A percentile compares a stretch with the other conserved stretches of the same genome.
phyloP scores from a whole-genome alignment of 2,888 invertebrate species.

The Lasioglossum oenotherae region DNA sequence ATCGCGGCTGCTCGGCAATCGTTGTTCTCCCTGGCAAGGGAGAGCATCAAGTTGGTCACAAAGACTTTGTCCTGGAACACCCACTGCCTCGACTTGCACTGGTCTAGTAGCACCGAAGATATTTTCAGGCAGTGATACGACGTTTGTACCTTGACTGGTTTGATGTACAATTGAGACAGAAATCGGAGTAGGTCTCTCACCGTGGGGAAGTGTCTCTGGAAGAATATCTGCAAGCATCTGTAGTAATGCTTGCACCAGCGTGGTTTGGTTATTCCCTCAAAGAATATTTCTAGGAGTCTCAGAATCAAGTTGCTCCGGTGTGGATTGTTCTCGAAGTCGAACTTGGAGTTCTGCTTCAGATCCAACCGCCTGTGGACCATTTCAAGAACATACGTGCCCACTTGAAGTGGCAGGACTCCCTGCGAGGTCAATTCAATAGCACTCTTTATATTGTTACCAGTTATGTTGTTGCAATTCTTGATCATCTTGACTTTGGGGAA shows the following conservation, averaged over 20 bases:
- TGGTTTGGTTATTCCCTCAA: slow-evolving; percentile 74
- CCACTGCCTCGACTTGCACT: slow-evolving; percentile 76
- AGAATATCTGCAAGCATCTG: slow-evolving; percentile 81
- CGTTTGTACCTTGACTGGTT: slow-evolving; percentile 76
- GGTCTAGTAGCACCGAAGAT: slow-evolving; percentile 82
- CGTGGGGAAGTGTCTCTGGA: slow-evolving; percentile 78
- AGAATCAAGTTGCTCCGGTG: slow-evolving; percentile 77
- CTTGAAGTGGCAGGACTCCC: slow-evolving; percentile 80
- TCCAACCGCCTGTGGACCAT: slow-evolving; percentile 81
- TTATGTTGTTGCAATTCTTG: slow-evolving; percentile 77
- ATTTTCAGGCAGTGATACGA: slow-evolving; percentile 78
- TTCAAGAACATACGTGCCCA: slow-evolving; percentile 80
- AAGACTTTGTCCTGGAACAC: slow-evolving; percentile 77
- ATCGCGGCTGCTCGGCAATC: slow-evolving; percentile 87
- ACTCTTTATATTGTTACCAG: slow-evolving; percentile 76
- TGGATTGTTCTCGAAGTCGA: slow-evolving; percentile 77
- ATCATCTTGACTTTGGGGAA: slow-evolving; percentile 73
- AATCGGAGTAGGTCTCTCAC: slow-evolving; percentile 76
- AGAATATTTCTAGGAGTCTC: slow-evolving; percentile 78
- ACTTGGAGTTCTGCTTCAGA: slow-evolving; percentile 71
- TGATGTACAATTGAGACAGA: slow-evolving; percentile 78
- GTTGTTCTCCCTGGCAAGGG: slow-evolving; percentile 86
- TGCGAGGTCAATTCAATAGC: slow-evolving; percentile 75
- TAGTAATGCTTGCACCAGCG: slow-evolving; percentile 75
- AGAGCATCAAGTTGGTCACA: slow-evolving; percentile 86